These are phyloP conservation scores for Rhinolophus ferrumequinum DNA, from an alignment of 2,113 vertebrate genomes.

Conservation along the genomic window DNA sequence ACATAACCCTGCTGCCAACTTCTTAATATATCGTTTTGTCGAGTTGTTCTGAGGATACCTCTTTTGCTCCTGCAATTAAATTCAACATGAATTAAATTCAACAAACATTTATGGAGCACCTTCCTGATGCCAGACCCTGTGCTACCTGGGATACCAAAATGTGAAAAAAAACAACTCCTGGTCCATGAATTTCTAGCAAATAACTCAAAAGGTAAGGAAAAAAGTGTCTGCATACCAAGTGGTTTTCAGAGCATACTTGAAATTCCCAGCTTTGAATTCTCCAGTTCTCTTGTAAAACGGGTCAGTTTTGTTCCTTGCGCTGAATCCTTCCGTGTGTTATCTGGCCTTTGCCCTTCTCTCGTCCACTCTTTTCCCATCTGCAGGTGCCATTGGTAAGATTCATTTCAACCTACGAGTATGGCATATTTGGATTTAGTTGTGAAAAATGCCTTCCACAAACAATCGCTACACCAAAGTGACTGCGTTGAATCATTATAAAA, in stretches of 20 bases:
- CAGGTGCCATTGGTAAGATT: background rate
- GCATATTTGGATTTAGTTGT: slow-evolving; percentile 42
- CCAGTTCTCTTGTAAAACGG: slow-evolving; percentile 14
- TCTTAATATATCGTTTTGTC: background rate
- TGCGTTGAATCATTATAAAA: slow-evolving; percentile 36
- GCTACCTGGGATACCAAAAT: background rate
- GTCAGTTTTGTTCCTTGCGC: background rate
- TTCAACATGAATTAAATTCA: slow-evolving; percentile 42
- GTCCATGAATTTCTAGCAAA: slow-evolving; percentile 2
- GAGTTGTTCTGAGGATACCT: background rate
- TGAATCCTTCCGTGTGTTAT: slow-evolving; percentile 11
- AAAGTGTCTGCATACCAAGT: background rate
- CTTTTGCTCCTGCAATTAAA: slow-evolving; percentile 9
- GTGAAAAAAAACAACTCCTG: background rate
- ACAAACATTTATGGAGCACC: background rate
- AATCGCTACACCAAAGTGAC: background rate
- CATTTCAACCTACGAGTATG: background rate
- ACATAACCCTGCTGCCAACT: background rate
- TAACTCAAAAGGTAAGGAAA: background rate
- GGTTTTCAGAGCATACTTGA: background rate
- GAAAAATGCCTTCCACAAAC: slow-evolving; percentile 46
- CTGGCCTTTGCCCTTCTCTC: slow-evolving; percentile 2
- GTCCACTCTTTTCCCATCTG: background rate
- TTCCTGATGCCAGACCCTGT: background rate
- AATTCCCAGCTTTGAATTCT: background rate